Conservation (phyloP, 2,797 vertebrate genomes). For the Sebastes alutus region DNA sequence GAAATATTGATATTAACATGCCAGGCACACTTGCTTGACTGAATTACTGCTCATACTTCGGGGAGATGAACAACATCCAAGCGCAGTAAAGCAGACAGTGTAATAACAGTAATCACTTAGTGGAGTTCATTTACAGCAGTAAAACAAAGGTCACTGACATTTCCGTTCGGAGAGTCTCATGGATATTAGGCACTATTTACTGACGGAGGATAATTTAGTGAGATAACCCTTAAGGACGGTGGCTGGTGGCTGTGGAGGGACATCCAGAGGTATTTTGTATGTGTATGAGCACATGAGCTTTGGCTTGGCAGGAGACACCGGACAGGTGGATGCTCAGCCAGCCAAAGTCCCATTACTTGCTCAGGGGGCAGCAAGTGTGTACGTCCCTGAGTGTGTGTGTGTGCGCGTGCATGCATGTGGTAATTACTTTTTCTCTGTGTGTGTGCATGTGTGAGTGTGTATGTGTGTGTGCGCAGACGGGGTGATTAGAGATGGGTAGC, state of each 20-base stretch:
- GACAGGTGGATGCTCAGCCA: slow-evolving; percentile 81
- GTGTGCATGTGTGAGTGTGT: slow-evolving; percentile 34
- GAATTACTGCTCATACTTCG: slow-evolving; percentile 27
- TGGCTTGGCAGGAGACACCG: slow-evolving; percentile 75
- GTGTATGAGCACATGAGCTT: slow-evolving; percentile 68
- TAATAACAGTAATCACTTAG: slow-evolving; percentile 54
- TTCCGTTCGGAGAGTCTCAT: slow-evolving; percentile 25
- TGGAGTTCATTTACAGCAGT: slow-evolving; percentile 54
- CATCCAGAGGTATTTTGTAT: slow-evolving; percentile 76
- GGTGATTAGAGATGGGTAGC: slow-evolving; percentile 76
- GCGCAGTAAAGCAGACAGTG: slow-evolving; percentile 37
- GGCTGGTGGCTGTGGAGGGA: slow-evolving; percentile 61
- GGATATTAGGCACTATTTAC: slow-evolving; percentile 67
- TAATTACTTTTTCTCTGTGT: slow-evolving; percentile 77
- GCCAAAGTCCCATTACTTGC: slow-evolving; percentile 78
- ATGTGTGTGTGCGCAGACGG: slow-evolving; percentile 45
- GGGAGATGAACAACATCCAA: slow-evolving; percentile 33
- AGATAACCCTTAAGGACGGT: slow-evolving; percentile 55
- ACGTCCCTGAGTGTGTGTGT: slow-evolving; percentile 32
- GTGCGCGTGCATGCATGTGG: slow-evolving; percentile 45
- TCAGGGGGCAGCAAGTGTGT: slow-evolving; percentile 63
- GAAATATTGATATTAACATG: slow-evolving; percentile 13
- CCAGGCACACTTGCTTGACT: slow-evolving; percentile 18
- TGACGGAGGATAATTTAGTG: slow-evolving; percentile 63
- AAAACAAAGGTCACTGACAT: slow-evolving; percentile 73